These are phyloP conservation scores for Rhodophaea formosa DNA, from an alignment of 2,888 invertebrate species.

Conservation along the genomic window DNA sequence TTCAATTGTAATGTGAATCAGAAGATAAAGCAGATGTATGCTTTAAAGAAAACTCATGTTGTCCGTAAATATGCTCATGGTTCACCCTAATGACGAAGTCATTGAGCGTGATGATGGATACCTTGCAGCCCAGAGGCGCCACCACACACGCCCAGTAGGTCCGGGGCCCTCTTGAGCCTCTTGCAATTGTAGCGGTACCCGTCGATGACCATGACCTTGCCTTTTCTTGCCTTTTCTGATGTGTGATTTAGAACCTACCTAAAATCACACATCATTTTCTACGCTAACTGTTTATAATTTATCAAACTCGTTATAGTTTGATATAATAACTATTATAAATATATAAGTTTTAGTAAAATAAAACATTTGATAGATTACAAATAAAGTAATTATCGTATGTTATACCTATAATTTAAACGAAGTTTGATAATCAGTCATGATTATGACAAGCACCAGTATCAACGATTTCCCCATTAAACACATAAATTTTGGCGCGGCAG, in stretches of 20 bases:
- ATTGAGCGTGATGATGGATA: conserved; percentile 29
- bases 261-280: neutral
- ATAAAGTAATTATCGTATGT: too few relatives aligned
- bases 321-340: too few relatives aligned
- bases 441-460: neutral
- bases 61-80: conserved; percentile 28
- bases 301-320: too few relatives aligned
- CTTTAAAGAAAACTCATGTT: too few relatives aligned
- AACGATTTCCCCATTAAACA: neutral
- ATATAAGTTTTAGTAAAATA: too few relatives aligned
- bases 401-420: too few relatives aligned
- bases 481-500: neutral
- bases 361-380: too few relatives aligned
- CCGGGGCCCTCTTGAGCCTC: conserved; percentile 27
- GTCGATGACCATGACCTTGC: conserved; percentile 36
- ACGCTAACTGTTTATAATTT: too few relatives aligned
- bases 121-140: conserved; percentile 15
- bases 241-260: too few relatives aligned
- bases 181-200: conserved; percentile 38
- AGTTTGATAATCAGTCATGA: too few relatives aligned
- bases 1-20: too few relatives aligned
- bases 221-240: conserved; percentile 27
- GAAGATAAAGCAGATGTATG: too few relatives aligned
- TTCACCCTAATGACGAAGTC: conserved; percentile 29
- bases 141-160: conserved; percentile 32